Base-by-base conservation (phyloP, 2,888 invertebrate genomes). In the Diachrysia chrysitis region DNA sequence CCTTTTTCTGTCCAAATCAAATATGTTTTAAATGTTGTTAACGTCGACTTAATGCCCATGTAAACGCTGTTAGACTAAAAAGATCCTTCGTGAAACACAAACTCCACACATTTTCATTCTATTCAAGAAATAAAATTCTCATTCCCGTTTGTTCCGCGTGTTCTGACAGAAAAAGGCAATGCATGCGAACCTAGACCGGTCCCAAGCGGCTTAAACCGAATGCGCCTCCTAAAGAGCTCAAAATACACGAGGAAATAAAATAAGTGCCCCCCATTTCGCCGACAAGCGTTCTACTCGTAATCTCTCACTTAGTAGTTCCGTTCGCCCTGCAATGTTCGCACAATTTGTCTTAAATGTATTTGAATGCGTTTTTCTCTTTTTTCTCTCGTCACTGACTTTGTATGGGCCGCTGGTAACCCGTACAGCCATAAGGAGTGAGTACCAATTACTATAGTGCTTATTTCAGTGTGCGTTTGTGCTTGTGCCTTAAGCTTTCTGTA, bases 351-450 rank as follows among this genome's bases (percentile, higher is more conserved):
- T 94, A 94, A 95, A 92, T 95, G 94, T 95, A 95, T 93, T 95
- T 95, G 95, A 95, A 95, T 95, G 95, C 95, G 95, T 95, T 95
- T 95, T 95, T 94, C 92, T 95, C 93, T 95, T 95, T 95, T 96
- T 95, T 95, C 95, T 95, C 95, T 95, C 94, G 96, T 96, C 95
- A 96, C 96, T 96, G 96, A 96, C 96, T 96, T 96, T 96, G 96
- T 95, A 96, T 96, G 96, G 96, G 96, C 96, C 94, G 96, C 96
- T 96, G 96, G 96, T 96, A 95, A 96, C 94, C 95, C 94, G 94
- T 95, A 96, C 96, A 96, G 96, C 96, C 90, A 92, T 96, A 91
- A 96, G 96, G 96, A 96, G 97, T 97, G 96, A 97, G 97, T 97
- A 97, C 96, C 95, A 92, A 92, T 94, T 95, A 96, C 95, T 95